Base-by-base conservation (phyloP, 2,888 invertebrate species). In the Limnephilus marmoratus region DNA sequence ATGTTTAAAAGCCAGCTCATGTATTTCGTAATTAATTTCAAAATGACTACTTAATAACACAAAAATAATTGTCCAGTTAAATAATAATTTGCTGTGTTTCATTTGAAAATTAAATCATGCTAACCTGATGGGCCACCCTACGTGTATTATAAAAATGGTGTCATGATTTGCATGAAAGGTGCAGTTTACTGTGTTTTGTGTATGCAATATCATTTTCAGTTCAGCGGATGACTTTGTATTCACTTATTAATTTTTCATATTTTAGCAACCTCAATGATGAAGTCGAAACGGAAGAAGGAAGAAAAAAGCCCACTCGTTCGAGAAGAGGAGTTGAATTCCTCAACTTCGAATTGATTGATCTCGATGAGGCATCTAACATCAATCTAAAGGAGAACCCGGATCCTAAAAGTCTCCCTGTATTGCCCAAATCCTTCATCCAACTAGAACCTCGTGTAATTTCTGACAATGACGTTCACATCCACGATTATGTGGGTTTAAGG, bases 401-500 rank as follows among this genome's bases (percentile, higher is more conserved):
- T n/a, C 88, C 90, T 2, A 93, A 93, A 93, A 88, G 96, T 93
- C 95, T 96, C 94, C 96, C 96, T 94, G 95, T 95, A 93, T 95
- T 96, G 94, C 95, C 96, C 93, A 95, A 95, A 94, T 94, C 94
- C 91, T 95, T 95, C 95, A 93, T 95, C 53, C 95, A 96, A 94
- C 95, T 96, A 94, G 95, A 95, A 95, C 96, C 96, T 94, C 95
- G 96, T 92, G 94, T 94, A 90, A 94, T 94, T 68, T 91, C 94
- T n/a, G 94, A 94, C 68, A 93, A 94, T 91, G 95, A 95, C 94
- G 94, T 94, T 93, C 94, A 94, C 94, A 95, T 96, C 89, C 91
- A 31, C 29, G 96, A 96, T 95, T 95, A 95, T 94, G 94, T 91
- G 34, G 95, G 94, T 83, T 95, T 95, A 93, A 94, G 95, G 91